Evolutionary conservation across 2,113 vertebrate species (phyloP).

Genomic region (Pantherophis guttatus): DNA sequence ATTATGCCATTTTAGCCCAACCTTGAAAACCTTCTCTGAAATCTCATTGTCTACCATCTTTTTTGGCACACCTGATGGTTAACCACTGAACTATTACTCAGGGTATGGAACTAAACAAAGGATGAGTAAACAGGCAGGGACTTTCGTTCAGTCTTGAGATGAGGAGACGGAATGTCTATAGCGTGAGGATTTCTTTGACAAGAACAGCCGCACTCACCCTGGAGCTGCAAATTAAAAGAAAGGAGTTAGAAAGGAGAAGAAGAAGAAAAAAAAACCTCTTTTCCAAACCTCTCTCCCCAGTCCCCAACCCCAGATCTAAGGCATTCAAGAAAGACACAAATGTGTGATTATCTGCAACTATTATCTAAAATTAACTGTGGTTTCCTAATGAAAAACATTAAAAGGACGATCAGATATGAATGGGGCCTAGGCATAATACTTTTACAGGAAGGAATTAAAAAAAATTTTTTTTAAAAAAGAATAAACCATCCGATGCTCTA

Average conservation of each 20-base stretch:
- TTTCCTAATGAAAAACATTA: conserved; percentile 80
- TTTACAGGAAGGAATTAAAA: conserved; percentile 2
- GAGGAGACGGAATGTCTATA: conserved; percentile 39
- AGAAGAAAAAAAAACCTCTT: conserved; percentile 25
- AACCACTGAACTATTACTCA: conserved; percentile 27
- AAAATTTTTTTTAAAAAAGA: neutral
- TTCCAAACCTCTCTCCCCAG: conserved; percentile 16
- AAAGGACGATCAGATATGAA: conserved; percentile 73
- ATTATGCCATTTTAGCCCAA: neutral
- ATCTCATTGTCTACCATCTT: conserved; percentile 24
- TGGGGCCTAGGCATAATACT: conserved; percentile 68
- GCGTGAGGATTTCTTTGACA: conserved; percentile 34
- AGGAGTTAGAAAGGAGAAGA: conserved; percentile 10
- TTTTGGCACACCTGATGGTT: conserved; percentile 31
- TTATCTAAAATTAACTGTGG: conserved; percentile 80
- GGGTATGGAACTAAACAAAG: conserved; percentile 37
- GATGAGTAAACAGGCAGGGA: conserved; percentile 28
- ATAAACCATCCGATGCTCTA: conserved; percentile 22
- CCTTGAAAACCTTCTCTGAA: neutral
- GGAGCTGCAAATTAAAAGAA: conserved; percentile 50
- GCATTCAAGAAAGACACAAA: conserved; percentile 65
- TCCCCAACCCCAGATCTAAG: conserved; percentile 62
- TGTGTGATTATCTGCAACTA: conserved; percentile 74
- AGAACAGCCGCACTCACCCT: conserved; percentile 22
- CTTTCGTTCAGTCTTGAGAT: conserved; percentile 50